Evolutionary conservation across 2,113 vertebrate species (phyloP).

Genomic region (Syngnathoides biaculeatus): DNA sequence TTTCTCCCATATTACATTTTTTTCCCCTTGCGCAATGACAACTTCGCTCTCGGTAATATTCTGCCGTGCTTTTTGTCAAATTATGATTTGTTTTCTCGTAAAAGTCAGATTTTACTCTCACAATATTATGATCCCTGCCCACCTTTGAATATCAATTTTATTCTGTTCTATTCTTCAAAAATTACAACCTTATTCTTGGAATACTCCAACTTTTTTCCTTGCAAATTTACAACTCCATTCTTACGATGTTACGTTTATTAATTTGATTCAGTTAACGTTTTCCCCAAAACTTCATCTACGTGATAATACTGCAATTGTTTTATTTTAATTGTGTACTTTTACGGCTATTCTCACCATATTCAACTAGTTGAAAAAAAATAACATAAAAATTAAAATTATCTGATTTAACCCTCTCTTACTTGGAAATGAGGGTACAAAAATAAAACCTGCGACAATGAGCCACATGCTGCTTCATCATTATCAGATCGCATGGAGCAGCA

Average conservation of each 20-base stretch:
- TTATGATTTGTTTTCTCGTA: not conserved
- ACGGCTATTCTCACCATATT: not conserved
- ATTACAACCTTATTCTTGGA: not conserved
- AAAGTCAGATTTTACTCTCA: not conserved
- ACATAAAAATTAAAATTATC: not conserved
- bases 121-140: not conserved
- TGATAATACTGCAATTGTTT: too few species aligned
- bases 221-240: not conserved
- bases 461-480: slow-evolving; percentile 5
- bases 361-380: not conserved
- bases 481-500: not conserved
- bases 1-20: too few species aligned
- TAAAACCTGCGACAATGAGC: not conserved
- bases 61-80: not conserved
- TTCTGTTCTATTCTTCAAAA: not conserved
- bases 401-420: not conserved
- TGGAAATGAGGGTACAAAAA: not conserved
- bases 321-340: not conserved
- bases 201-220: not conserved
- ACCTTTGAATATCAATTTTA: too few species aligned
- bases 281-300: too few species aligned
- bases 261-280: too few species aligned
- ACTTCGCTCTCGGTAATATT: too few species aligned
- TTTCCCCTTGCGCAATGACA: too few species aligned
- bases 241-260: too few species aligned